phyloP scores from a whole-genome alignment of 2,797 vertebrate genomes.

The Pipistrellus nathusii region DNA sequence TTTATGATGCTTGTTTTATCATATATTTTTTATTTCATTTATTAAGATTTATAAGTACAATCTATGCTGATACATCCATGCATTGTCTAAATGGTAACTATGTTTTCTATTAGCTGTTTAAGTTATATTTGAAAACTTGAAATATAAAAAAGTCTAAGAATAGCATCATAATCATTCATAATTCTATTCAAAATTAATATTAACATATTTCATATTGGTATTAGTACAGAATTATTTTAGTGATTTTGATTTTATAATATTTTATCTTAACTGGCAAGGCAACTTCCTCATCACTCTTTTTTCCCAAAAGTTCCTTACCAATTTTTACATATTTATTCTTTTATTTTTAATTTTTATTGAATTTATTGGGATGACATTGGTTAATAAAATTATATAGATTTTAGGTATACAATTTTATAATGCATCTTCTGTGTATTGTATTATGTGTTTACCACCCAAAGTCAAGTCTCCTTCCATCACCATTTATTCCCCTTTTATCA shows the following conservation, averaged over 20 bases:
- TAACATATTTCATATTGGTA: conserved; percentile 7
- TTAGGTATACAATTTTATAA: no score
- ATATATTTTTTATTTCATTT: not conserved
- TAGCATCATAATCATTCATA: conserved; percentile 25
- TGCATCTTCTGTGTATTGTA: no score
- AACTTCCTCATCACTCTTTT: not conserved
- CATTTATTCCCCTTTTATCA: no score
- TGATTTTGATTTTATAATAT: conserved; percentile 23
- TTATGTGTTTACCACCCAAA: no score
- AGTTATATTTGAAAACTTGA: conserved; percentile 17
- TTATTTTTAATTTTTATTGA: no score
- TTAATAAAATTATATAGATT: no score
- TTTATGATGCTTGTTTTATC: not conserved
- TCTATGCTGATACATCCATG: not conserved
- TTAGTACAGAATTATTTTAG: conserved; percentile 10
- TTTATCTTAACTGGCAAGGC: not conserved
- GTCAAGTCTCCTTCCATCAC: no score
- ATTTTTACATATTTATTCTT: conserved; percentile 23
- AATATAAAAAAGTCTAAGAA: not conserved
- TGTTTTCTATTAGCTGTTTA: not conserved
- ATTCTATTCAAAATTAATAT: not conserved
- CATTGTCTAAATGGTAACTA: not conserved
- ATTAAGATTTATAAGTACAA: not conserved
- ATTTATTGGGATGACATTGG: no score
- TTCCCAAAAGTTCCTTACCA: not conserved